A percentile compares a stretch with the other conserved stretches of the same genome.
phyloP scores from a whole-genome alignment of 2,113 vertebrate genomes.

The Isichthys henryi region DNA sequence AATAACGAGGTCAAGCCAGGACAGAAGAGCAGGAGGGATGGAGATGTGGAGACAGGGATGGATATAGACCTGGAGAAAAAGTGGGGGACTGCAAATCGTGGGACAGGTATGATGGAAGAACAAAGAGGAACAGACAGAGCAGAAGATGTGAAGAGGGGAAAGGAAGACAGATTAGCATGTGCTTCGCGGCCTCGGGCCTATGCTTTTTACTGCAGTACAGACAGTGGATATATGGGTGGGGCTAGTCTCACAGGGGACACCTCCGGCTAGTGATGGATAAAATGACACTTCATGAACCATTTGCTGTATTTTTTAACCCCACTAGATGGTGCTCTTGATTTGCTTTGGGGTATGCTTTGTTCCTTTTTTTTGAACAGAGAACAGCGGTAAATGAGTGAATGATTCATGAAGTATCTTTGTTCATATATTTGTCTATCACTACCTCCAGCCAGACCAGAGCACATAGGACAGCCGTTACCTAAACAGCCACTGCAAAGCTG shows the following conservation, averaged over 20 bases:
- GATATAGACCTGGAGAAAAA: neutral
- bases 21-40: neutral
- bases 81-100: neutral
- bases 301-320: neutral
- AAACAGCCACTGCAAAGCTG: neutral
- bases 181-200: neutral
- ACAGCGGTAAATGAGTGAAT: neutral
- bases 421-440: neutral
- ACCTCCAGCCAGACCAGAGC: neutral
- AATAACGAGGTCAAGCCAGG: neutral
- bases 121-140: conserved; percentile 9
- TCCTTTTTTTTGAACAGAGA: neutral
- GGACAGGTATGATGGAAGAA: neutral
- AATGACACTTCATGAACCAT: neutral
- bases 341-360: neutral
- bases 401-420: too few relatives aligned
- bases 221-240: neutral
- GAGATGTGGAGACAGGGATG: neutral
- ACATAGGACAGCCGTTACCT: neutral
- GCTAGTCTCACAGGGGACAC: neutral
- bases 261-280: neutral
- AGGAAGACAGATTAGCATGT: neutral
- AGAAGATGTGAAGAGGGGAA: conserved; percentile 11
- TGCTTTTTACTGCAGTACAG: neutral
- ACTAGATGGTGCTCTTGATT: neutral